Evolutionary conservation across 1,140 invertebrate species (phyloP).

Genomic region (Ectropis grisescens): DNA sequence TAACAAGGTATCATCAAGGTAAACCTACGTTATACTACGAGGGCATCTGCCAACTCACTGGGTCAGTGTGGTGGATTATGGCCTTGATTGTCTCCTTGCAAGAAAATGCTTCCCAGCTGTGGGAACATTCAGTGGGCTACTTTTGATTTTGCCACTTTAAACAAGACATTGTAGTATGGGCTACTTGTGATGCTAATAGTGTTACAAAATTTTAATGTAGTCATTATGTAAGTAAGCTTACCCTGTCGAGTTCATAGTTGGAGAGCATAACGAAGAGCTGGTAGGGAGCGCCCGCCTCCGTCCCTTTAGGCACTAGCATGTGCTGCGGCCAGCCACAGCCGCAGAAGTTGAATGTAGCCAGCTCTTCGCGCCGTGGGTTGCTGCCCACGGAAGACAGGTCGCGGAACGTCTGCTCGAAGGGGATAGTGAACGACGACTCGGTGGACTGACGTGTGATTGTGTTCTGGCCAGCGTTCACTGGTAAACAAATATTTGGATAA

Average conservation of each 20-base stretch:
- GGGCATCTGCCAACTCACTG: too few species aligned
- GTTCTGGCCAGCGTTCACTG: conserved; percentile 77
- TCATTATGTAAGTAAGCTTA: too few species aligned
- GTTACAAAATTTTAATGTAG: too few species aligned
- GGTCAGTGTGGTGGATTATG: too few species aligned
- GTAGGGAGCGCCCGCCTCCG: conserved; percentile 75
- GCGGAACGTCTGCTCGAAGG: conserved; percentile 80
- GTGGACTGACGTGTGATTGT: conserved; percentile 74
- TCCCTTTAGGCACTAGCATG: conserved; percentile 84
- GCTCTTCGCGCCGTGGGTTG: conserved; percentile 43
- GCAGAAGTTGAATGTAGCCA: conserved; percentile 80
- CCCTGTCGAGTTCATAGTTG: conserved; percentile 79
- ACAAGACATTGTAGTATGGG: too few species aligned
- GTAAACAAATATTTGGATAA: conserved; percentile 15
- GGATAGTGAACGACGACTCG: conserved; percentile 80
- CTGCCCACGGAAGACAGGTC: conserved; percentile 72
- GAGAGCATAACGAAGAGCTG: conserved; percentile 89
- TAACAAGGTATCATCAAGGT: too few species aligned
- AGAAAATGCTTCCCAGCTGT: too few species aligned
- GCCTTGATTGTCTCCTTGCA: too few species aligned
- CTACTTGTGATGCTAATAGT: too few species aligned
- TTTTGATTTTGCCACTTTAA: too few species aligned
- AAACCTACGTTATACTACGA: too few species aligned
- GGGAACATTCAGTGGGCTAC: too few species aligned
- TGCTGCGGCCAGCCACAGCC: conserved; percentile 92